A percentile compares a stretch with the other conserved stretches of the same genome.
phyloP scores from a whole-genome alignment of 2,888 invertebrate genomes.

The Rotaria sp. region DNA sequence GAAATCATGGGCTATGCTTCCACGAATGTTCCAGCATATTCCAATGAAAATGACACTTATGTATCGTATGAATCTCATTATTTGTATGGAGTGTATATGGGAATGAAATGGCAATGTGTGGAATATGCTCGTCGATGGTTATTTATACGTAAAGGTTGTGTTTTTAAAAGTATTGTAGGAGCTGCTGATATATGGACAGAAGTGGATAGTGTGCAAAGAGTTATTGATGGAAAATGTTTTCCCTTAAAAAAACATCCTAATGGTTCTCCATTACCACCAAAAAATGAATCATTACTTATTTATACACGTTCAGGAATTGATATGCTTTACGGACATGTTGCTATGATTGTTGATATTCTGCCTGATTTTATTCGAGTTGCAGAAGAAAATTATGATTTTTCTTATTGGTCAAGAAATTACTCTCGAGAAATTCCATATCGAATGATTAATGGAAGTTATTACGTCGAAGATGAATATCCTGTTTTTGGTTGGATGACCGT shows the following conservation, averaged over 20 bases:
- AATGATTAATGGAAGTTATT: neutral
- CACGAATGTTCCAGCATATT: neutral
- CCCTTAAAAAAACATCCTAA: neutral
- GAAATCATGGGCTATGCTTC: neutral
- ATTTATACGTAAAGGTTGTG: constrained; percentile 20
- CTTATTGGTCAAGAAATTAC: neutral
- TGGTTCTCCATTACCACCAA: neutral
- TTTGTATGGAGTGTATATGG: neutral
- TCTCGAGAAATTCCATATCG: neutral
- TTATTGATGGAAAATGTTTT: neutral
- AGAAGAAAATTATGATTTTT: neutral
- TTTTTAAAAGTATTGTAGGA: neutral
- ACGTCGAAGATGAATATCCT: neutral
- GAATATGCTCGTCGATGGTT: neutral
- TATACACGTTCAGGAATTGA: neutral
- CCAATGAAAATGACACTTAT: neutral
- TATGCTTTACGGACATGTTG: neutral
- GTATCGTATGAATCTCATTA: neutral
- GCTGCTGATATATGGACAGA: constrained; percentile 4
- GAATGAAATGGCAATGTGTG: constrained; percentile 3
- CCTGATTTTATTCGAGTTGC: neutral
- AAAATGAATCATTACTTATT: neutral
- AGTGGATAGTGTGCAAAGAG: neutral
- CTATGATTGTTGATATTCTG: neutral
- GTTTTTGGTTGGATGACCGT: neutral